phyloP scores from a whole-genome alignment of 2,888 invertebrate species.

The Oasisia sp. region DNA sequence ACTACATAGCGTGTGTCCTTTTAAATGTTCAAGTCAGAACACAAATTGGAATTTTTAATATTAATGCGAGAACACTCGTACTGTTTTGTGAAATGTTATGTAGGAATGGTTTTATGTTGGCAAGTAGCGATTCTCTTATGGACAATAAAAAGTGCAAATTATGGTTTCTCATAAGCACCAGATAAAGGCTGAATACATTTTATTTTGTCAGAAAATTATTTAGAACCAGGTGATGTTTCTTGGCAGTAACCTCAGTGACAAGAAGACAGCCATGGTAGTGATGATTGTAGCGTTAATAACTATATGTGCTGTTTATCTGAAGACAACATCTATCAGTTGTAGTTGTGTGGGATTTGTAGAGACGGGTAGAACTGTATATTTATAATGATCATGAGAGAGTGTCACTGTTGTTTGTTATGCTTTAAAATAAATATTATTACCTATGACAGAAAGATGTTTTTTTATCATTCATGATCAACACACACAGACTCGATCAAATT shows the following conservation, averaged over 20 bases:
- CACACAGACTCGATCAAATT: too few relatives aligned
- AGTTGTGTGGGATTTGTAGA: neutral
- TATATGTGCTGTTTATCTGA: neutral
- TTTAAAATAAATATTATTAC: neutral
- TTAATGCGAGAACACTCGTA: neutral
- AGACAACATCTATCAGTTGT: neutral
- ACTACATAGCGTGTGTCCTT: neutral
- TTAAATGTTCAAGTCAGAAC: neutral
- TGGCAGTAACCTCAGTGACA: neutral
- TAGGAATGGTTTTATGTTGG: neutral
- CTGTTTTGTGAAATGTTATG: neutral
- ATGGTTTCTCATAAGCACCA: neutral
- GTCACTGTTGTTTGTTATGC: neutral
- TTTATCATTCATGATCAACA: too few relatives aligned
- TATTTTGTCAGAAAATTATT: neutral
- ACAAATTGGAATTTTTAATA: neutral
- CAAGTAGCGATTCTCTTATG: neutral
- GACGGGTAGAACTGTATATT: slow-evolving; percentile 10
- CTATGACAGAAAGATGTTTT: neutral
- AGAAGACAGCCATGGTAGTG: neutral
- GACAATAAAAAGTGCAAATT: neutral
- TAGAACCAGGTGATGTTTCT: neutral
- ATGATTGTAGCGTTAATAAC: neutral
- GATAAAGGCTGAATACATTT: neutral
- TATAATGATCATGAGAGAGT: neutral